These are phyloP conservation scores for Lepas anatifera DNA, from an alignment of 2,888 invertebrate genomes.

Conservation along the genomic window DNA sequence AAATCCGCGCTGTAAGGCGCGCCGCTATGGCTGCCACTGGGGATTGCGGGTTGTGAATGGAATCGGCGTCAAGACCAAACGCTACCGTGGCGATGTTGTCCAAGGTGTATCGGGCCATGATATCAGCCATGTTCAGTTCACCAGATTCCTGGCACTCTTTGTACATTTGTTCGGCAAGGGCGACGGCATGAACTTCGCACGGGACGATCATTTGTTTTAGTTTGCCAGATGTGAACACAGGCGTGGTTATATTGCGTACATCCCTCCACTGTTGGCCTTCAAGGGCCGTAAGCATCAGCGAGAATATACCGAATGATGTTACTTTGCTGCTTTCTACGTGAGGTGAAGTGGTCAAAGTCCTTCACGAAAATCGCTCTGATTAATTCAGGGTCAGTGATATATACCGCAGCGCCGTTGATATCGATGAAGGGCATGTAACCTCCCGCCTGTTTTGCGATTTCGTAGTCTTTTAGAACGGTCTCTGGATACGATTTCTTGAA, in stretches of 20 bases:
- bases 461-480: neutral
- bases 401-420: constrained; percentile 12
- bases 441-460: neutral
- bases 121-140: constrained; percentile 19
- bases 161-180: constrained; percentile 33
- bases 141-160: constrained; percentile 20
- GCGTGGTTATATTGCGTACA: constrained; percentile 37
- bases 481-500: neutral
- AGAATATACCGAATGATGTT: constrained; percentile 18
- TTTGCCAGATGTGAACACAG: constrained; percentile 39
- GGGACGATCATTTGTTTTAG: constrained; percentile 37
- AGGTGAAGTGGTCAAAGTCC: constrained; percentile 30
- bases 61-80: constrained; percentile 38
- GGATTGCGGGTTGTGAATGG: constrained; percentile 35
- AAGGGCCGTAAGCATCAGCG: constrained; percentile 14
- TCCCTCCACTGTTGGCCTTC: constrained; percentile 40
- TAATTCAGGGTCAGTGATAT: constrained; percentile 25
- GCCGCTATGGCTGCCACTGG: constrained; percentile 31
- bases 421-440: neutral
- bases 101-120: constrained; percentile 35
- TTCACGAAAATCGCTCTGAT: constrained; percentile 30
- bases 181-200: constrained; percentile 34
- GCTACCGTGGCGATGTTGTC: constrained; percentile 40
- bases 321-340: constrained; percentile 26
- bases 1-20: constrained; percentile 33